Conservation (phyloP, 2,113 vertebrate genomes). For the Aplodontia rufa region DNA sequence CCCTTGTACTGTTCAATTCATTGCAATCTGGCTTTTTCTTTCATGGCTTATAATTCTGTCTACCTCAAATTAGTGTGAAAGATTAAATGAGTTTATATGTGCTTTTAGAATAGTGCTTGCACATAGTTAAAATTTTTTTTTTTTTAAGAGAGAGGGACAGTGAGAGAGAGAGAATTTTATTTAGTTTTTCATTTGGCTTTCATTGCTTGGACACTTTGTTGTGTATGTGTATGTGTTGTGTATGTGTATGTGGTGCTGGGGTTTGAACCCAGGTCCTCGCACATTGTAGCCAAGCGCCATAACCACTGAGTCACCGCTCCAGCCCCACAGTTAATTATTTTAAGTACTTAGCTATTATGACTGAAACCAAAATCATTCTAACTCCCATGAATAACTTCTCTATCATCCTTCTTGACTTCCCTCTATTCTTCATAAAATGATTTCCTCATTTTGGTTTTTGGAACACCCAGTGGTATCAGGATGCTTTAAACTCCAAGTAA, state of each 20-base stretch:
- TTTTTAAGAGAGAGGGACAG: too few species aligned
- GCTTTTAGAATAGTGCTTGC: conserved; percentile 4
- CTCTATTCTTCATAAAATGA: neutral
- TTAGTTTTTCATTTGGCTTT: too few species aligned
- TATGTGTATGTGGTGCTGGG: too few species aligned
- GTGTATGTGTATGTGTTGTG: too few species aligned
- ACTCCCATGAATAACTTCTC: too few species aligned
- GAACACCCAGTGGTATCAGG: neutral
- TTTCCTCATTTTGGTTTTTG: neutral
- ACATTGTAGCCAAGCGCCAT: too few species aligned
- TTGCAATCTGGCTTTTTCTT: neutral
- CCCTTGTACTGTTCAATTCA: neutral
- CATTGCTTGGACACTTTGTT: too few species aligned
- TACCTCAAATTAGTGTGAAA: neutral
- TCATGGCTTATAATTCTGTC: neutral
- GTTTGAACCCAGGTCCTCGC: too few species aligned
- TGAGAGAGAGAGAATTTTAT: too few species aligned
- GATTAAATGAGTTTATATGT: neutral
- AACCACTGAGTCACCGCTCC: too few species aligned
- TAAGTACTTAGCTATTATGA: neutral
- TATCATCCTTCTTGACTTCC: neutral
- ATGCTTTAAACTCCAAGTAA: neutral
- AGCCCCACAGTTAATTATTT: too few species aligned
- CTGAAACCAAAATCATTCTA: neutral
- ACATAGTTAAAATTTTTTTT: neutral